Conservation (phyloP, 37 sponge, comb jelly and placozoan genomes). For the Crambe crambe region DNA sequence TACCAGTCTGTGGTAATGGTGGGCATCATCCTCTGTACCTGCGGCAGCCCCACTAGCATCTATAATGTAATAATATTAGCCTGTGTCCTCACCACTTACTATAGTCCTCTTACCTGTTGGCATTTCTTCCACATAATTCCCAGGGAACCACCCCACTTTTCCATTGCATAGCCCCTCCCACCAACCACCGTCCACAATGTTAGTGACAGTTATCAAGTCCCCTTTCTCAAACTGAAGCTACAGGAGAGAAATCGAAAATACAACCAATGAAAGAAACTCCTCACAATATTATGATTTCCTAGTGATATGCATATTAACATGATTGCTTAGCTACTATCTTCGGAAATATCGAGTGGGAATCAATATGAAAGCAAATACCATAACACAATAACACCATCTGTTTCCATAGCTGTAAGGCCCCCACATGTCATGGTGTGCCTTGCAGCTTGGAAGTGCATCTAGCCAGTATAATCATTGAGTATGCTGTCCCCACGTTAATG, state of each 20-base stretch:
- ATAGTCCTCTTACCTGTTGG: constrained; percentile 39
- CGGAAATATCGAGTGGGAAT: neutral
- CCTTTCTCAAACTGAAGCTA: constrained; percentile 87
- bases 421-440: no score
- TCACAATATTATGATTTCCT: no score
- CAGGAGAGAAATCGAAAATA: neutral
- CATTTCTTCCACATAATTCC: constrained; percentile 80
- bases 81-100: neutral
- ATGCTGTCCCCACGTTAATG: no score
- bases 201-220: constrained; percentile 77
- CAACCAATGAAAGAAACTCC: no score
- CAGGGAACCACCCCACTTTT: constrained; percentile 92
- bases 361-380: no score
- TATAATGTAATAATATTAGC: neutral
- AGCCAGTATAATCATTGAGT: no score
- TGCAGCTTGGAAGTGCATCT: no score
- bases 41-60: neutral
- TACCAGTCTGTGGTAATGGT: constrained; percentile 73
- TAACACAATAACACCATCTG: no score
- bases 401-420: no score
- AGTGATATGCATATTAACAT: no score
- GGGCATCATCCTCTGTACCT: constrained; percentile 42
- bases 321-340: neutral
- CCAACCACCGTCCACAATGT: constrained; percentile 91
- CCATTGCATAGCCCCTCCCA: constrained; percentile 88